Percentiles rank a stretch among this genome's conserved stretches.
Evolutionary conservation across 2,888 invertebrate genomes (phyloP).

Genomic region (Subacronicta megacephala): DNA sequence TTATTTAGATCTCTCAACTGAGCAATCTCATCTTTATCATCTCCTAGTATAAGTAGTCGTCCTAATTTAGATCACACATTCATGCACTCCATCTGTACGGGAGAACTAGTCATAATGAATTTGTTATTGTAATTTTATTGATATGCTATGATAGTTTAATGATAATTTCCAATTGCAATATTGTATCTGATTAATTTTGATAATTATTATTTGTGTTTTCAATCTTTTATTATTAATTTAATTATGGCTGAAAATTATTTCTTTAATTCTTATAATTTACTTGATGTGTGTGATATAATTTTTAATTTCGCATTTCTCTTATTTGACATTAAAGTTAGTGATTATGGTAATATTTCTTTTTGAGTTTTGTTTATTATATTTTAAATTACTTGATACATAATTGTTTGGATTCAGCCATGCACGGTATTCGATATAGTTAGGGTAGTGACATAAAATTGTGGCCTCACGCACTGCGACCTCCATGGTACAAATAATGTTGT

Average conservation of each 20-base stretch:
- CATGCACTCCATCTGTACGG: constrained; percentile 66
- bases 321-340: constrained; percentile 59
- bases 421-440: constrained; percentile 39
- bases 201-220: constrained; percentile 58
- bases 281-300: constrained; percentile 51
- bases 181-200: constrained; percentile 56
- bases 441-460: constrained; percentile 57
- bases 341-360: constrained; percentile 54
- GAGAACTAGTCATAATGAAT: constrained; percentile 78
- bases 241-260: constrained; percentile 56
- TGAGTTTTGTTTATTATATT: constrained; percentile 47
- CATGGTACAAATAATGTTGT: constrained; percentile 80
- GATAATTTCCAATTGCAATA: constrained; percentile 67
- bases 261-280: constrained; percentile 43
- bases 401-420: constrained; percentile 29
- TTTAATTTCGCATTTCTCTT: constrained; percentile 44
- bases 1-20: constrained; percentile 77
- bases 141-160: constrained; percentile 50
- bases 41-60: constrained; percentile 60
- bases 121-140: constrained; percentile 55
- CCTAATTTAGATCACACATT: constrained; percentile 66
- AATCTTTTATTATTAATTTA: no score
- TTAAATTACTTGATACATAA: constrained; percentile 29
- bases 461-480: constrained; percentile 71
- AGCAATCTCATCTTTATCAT: constrained; percentile 76